Percentiles rank a stretch among this genome's conserved stretches.
phyloP scores from a whole-genome alignment of 2,113 vertebrate species.

The Grammomys dolichurus region DNA sequence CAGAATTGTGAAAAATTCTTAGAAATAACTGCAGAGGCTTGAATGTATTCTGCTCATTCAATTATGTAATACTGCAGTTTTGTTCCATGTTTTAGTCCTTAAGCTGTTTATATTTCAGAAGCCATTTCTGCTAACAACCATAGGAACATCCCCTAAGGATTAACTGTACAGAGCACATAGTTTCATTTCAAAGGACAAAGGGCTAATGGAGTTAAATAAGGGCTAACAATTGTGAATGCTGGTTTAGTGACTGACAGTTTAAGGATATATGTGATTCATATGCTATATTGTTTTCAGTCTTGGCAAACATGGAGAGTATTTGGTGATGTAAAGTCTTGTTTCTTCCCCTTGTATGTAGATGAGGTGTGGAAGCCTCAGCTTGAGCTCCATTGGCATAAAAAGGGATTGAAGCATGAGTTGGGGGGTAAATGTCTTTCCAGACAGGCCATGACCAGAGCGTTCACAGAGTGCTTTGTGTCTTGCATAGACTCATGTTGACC shows the following conservation, averaged over 20 bases:
- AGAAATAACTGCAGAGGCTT: constrained; percentile 23
- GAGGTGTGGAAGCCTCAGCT: background rate
- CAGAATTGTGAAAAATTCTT: constrained; percentile 27
- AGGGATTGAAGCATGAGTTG: background rate
- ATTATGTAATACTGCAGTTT: background rate
- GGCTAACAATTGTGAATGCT: background rate
- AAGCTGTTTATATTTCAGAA: background rate
- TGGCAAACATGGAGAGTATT: background rate
- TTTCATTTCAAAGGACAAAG: constrained; percentile 40
- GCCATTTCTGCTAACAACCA: constrained; percentile 14
- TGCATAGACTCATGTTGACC: background rate
- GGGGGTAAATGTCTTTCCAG: background rate
- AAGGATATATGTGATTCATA: background rate
- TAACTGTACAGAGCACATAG: background rate
- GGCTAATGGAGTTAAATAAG: background rate
- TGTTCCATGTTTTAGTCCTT: background rate
- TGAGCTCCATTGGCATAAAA: background rate
- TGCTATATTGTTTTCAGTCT: constrained; percentile 2
- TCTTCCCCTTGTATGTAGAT: background rate
- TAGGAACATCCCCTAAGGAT: background rate
- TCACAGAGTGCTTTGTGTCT: background rate
- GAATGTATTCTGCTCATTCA: background rate
- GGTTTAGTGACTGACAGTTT: background rate
- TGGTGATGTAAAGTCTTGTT: background rate
- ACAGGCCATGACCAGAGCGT: background rate